phyloP scores from a whole-genome alignment of 1,140 invertebrate genomes.

The Elysia chlorotica region DNA sequence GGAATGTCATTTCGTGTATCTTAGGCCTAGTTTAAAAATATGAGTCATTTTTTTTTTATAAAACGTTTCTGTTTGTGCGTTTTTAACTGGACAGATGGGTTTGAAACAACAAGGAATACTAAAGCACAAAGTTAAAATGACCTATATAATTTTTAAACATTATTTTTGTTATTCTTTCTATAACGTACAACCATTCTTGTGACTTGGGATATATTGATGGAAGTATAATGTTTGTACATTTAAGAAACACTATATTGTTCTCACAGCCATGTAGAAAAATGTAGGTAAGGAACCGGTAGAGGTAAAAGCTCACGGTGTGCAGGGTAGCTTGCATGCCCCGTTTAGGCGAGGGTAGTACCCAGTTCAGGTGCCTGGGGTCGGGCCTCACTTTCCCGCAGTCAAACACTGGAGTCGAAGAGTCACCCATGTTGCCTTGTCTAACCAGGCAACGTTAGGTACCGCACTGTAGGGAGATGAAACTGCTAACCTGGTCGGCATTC shows the following conservation, averaged over 20 bases:
- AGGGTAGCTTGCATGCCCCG: slow-evolving; percentile 12
- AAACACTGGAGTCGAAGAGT: not conserved
- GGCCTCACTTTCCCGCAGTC: not conserved
- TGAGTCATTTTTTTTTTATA: not conserved
- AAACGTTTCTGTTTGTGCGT: not conserved
- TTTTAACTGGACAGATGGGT: not conserved
- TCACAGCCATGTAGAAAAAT: no score
- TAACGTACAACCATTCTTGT: no score
- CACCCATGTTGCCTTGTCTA: no score
- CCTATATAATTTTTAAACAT: no score
- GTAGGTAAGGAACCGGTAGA: no score
- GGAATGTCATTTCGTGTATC: not conserved
- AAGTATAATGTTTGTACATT: no score
- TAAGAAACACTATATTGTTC: no score
- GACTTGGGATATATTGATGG: no score
- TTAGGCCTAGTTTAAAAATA: not conserved
- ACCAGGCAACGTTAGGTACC: no score
- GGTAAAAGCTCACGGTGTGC: not conserved
- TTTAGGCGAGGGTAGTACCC: not conserved
- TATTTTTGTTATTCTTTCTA: no score
- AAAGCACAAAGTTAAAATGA: not conserved
- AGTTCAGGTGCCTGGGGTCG: not conserved
- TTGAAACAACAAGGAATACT: not conserved
- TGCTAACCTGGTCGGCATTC: no score
- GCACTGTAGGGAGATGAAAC: no score